Conservation (phyloP, 2,797 vertebrate species). For the Dallia pectoralis region DNA sequence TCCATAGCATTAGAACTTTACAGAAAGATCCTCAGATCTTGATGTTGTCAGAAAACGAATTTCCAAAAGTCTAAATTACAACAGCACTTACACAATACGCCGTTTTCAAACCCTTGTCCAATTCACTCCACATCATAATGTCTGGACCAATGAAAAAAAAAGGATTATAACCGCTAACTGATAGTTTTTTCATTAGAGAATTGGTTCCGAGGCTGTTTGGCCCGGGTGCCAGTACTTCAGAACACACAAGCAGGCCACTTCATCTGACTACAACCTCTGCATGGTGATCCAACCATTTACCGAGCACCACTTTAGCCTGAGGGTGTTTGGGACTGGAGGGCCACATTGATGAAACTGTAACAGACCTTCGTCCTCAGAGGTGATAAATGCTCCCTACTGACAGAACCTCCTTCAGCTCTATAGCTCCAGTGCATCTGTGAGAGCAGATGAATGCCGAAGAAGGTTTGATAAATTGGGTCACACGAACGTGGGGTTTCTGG, state of each 20-base stretch:
- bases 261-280: slow-evolving; percentile 38
- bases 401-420: slow-evolving; percentile 41
- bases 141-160: slow-evolving; percentile 13
- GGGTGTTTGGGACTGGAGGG: slow-evolving; percentile 50
- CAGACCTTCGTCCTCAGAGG: slow-evolving; percentile 56
- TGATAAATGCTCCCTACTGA: slow-evolving; percentile 66
- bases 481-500: slow-evolving; percentile 59
- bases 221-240: slow-evolving; percentile 16
- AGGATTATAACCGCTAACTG: not conserved
- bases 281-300: slow-evolving; percentile 52
- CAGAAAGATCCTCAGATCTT: not conserved
- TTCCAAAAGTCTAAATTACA: slow-evolving; percentile 24
- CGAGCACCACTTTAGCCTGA: slow-evolving; percentile 51
- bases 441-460: slow-evolving; percentile 73
- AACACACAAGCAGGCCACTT: slow-evolving; percentile 34
- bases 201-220: not conserved
- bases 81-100: not conserved
- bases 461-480: slow-evolving; percentile 70
- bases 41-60: not conserved
- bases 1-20: not conserved
- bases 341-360: slow-evolving; percentile 46
- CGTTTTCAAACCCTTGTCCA: not conserved
- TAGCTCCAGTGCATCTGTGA: slow-evolving; percentile 58
- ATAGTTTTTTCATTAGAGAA: not conserved
- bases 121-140: not conserved